Conservation (phyloP, 2,888 invertebrate species). For the Andricus quercusramuli region DNA sequence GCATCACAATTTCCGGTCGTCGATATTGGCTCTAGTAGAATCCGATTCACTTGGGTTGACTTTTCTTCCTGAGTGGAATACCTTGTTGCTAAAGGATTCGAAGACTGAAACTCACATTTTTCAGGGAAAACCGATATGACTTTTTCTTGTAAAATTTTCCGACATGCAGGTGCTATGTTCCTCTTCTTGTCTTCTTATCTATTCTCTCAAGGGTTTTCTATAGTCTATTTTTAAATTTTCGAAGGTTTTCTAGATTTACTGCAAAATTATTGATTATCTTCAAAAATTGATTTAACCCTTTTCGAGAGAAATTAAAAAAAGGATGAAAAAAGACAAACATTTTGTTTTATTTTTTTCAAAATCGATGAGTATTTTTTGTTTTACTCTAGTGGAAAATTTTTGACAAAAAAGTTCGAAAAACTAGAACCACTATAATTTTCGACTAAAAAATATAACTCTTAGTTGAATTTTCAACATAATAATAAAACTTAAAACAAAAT, state of each 20-base stretch:
- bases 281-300: too few species aligned
- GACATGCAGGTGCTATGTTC: background rate
- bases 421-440: too few species aligned
- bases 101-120: slow-evolving; percentile 25
- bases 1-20: slow-evolving; percentile 23
- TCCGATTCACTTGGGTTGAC: slow-evolving; percentile 6
- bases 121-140: slow-evolving; percentile 44
- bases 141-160: slow-evolving; percentile 46
- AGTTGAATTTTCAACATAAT: too few species aligned
- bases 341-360: too few species aligned
- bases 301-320: too few species aligned
- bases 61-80: slow-evolving; percentile 49
- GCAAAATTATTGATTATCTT: too few species aligned
- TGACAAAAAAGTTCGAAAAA: too few species aligned
- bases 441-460: too few species aligned
- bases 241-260: background rate
- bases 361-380: too few species aligned
- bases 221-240: background rate
- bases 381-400: too few species aligned
- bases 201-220: background rate
- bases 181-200: background rate
- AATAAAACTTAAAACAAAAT: too few species aligned
- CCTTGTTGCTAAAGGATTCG: slow-evolving; percentile 48
- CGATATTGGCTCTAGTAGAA: background rate
- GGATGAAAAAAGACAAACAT: too few species aligned